These are phyloP conservation scores for Mesoclemmys tuberculata DNA, from an alignment of 2,113 vertebrate species.

Conservation along the genomic window DNA sequence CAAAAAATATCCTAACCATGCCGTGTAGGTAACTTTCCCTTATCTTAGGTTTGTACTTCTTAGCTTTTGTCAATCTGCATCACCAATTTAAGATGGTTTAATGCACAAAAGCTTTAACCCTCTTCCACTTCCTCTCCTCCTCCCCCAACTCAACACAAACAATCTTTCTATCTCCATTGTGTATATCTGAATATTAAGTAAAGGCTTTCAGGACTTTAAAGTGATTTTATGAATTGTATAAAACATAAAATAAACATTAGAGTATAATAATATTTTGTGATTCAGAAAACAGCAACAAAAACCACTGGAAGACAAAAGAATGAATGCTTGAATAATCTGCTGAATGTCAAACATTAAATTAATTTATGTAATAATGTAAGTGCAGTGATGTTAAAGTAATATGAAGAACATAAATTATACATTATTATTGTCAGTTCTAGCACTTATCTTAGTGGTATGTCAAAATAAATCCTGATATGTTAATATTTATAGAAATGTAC, in stretches of 20 bases:
- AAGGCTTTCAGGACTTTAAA: slow-evolving; percentile 72
- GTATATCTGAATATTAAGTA: slow-evolving; percentile 66
- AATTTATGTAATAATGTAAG: slow-evolving; percentile 86
- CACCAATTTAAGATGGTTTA: slow-evolving; percentile 62
- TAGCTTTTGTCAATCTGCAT: slow-evolving; percentile 65
- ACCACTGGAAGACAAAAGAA: slow-evolving; percentile 77
- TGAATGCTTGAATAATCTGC: slow-evolving; percentile 80
- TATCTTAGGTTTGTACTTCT: slow-evolving; percentile 56
- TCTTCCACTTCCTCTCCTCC: background rate
- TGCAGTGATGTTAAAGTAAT: slow-evolving; percentile 82
- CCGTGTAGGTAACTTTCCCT: slow-evolving; percentile 10
- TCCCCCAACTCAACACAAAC: slow-evolving; percentile 39
- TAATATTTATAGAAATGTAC: slow-evolving; percentile 84
- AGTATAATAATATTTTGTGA: slow-evolving; percentile 72
- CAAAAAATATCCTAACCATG: background rate
- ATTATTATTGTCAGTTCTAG: slow-evolving; percentile 85
- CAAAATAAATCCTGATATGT: slow-evolving; percentile 83
- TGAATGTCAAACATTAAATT: slow-evolving; percentile 83
- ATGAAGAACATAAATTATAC: slow-evolving; percentile 84
- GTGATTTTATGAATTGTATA: slow-evolving; percentile 71
- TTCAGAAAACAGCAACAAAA: slow-evolving; percentile 70
- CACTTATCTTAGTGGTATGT: slow-evolving; percentile 80
- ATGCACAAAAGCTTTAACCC: slow-evolving; percentile 62
- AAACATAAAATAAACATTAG: slow-evolving; percentile 75
- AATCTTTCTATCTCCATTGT: background rate